A percentile compares a stretch with the other conserved stretches of the same genome.
Evolutionary conservation across 2,888 invertebrate genomes (phyloP).

Genomic region (Melinaea menophilus): DNA sequence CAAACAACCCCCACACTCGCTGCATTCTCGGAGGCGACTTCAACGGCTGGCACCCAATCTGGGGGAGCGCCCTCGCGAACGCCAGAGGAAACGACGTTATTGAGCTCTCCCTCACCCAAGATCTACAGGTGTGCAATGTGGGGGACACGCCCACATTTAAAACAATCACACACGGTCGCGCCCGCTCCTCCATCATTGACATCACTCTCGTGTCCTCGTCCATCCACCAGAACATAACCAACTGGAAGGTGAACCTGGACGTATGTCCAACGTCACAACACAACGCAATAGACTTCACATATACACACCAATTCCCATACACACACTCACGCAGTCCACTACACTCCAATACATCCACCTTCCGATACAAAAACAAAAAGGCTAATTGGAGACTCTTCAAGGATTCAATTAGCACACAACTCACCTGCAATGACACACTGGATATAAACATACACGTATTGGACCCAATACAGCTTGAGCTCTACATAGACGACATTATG

Average conservation of each 20-base stretch:
- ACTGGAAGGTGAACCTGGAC: conserved; percentile 21
- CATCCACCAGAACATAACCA: not conserved
- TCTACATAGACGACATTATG: not conserved
- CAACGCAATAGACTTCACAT: conserved; percentile 23
- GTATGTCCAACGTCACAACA: conserved; percentile 24
- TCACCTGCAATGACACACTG: not conserved
- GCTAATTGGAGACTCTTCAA: conserved; percentile 16
- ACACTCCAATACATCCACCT: conserved; percentile 9
- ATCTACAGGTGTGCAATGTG: conserved; percentile 17
- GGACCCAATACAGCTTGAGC: not conserved
- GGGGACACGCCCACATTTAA: conserved; percentile 28
- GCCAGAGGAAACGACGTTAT: conserved; percentile 9
- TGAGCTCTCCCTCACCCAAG: conserved; percentile 11
- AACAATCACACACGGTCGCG: conserved; percentile 22
- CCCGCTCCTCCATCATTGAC: conserved; percentile 20
- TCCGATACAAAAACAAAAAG: conserved; percentile 15
- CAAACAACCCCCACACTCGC: not conserved
- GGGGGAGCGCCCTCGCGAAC: conserved; percentile 19
- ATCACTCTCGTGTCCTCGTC: conserved; percentile 11
- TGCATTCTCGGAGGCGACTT: conserved; percentile 24
- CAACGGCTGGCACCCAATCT: conserved; percentile 28
- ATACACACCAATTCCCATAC: not conserved
- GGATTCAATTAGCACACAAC: not conserved
- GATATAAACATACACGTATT: not conserved
- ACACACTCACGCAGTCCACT: not conserved